Conservation (phyloP, 2,113 vertebrate species). For the Catagonus wagneri region DNA sequence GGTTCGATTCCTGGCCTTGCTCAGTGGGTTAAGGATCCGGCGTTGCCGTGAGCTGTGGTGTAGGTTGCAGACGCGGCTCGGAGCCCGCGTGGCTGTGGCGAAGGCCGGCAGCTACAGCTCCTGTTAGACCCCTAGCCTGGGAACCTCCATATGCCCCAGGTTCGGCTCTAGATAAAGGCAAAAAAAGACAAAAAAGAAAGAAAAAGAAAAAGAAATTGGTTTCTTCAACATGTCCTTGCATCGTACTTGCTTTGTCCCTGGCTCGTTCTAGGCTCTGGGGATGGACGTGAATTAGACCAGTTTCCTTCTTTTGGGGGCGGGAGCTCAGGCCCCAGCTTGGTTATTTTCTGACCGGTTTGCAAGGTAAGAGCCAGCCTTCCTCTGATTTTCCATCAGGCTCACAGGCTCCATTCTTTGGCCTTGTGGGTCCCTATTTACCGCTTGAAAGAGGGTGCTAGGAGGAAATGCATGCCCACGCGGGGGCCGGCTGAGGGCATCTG, state of each 20-base stretch:
- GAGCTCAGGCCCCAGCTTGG: rapidly evolving
- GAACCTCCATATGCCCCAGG: no score
- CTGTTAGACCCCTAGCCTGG: no score
- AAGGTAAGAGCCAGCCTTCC: background rate
- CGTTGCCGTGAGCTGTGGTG: no score
- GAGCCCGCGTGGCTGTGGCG: no score
- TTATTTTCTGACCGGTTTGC: background rate
- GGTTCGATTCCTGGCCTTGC: no score
- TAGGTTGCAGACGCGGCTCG: no score
- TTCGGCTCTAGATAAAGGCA: no score
- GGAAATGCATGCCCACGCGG: background rate
- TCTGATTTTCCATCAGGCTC: background rate
- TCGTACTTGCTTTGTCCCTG: background rate
- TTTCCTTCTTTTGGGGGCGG: background rate
- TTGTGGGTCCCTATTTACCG: background rate
- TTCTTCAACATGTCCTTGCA: background rate
- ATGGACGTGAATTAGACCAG: background rate
- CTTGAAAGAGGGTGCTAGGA: background rate
- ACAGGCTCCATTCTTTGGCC: rapidly evolving
- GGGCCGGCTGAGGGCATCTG: background rate
- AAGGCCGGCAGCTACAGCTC: no score
- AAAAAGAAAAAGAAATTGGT: background rate
- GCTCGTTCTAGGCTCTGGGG: background rate
- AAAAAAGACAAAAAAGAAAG: no score
- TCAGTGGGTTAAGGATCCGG: no score